Evolutionary conservation across 2,888 invertebrate genomes (phyloP), one percentile per base, ranked within the genome.

Genomic region (Drosophila percnosoma): DNA sequence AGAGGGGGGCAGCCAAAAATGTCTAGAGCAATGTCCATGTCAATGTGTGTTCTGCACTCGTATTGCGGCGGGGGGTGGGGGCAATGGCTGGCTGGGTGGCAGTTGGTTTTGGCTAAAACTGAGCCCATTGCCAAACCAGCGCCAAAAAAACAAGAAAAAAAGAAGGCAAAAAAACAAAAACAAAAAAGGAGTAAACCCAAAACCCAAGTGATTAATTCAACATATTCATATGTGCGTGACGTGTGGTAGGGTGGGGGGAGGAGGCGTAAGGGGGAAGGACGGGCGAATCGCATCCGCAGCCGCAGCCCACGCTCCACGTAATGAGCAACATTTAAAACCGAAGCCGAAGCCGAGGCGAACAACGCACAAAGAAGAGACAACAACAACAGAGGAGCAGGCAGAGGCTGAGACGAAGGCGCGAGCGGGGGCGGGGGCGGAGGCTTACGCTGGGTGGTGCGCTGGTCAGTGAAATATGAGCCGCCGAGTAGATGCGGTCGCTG

Each of bases 161-260:
- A 36, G 59, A 38, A 49, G 34, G 52, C 62, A 38, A 55, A 68
- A 68, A 61, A 15, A 21, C 18, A 40, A 49, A 24, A 58, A 66
- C 42, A 81, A 74, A 63, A 77, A 69, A 68, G 64, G 60, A 69
- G 59, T 58, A 72, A 62, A 15, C 70, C 70, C 73, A 73, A 82
- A 85, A 64, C 83, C 89, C 91, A 87, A 76, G 89, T 87, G 89
- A 89, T 89, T 89, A 90, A 89, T 91, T 89, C 89, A 83, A 75
- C 85, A 87, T 87, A 81, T 86, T 89, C 89, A 89, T 91, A 90
- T 88, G 88, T 83, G 87, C 84, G 83, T 83, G 76, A 73, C 74
- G 68, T 24, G 45, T 15, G 24, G 24, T 24, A 2, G 24, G 2
- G 24, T 36, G 31, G 15, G 38, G 42, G 31, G 8, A 33, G 29